Evolutionary conservation across 1,140 invertebrate genomes (phyloP).

Genomic region (Tetragnatha versicolor): DNA sequence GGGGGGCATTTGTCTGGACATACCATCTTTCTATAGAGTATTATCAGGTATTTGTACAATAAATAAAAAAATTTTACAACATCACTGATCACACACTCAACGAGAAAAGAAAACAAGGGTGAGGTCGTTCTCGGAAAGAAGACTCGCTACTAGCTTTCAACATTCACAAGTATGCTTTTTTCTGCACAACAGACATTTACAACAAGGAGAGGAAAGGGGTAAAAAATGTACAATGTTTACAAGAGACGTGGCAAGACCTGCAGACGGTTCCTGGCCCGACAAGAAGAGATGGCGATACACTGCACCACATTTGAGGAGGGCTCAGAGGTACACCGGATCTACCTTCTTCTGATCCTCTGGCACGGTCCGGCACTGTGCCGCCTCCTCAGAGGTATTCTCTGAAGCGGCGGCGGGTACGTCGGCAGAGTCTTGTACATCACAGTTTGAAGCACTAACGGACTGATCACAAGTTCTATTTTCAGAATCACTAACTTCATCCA

Average conservation of each 20-base stretch:
- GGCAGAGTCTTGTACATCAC: constrained; percentile 37
- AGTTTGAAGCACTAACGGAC: constrained; percentile 13
- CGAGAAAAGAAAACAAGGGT: constrained; percentile 18
- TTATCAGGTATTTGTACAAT: constrained; percentile 44
- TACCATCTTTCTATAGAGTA: not conserved
- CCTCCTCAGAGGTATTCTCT: not conserved
- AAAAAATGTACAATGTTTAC: constrained; percentile 14
- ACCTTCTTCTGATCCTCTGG: constrained; percentile 15
- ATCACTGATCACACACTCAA: constrained; percentile 34
- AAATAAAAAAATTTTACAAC: constrained; percentile 51
- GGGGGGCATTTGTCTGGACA: not conserved
- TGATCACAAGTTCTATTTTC: constrained; percentile 40
- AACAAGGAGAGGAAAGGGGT: not conserved
- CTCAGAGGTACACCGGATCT: constrained; percentile 50
- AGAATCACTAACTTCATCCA: not conserved
- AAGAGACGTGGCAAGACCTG: constrained; percentile 14
- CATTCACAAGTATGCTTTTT: constrained; percentile 9
- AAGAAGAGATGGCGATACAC: constrained; percentile 28
- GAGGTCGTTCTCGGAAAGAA: not conserved
- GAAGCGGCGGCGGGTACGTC: not conserved
- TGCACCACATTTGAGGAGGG: constrained; percentile 19
- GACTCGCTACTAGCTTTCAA: constrained; percentile 21
- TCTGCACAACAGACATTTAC: constrained; percentile 40
- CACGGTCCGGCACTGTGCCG: constrained; percentile 28
- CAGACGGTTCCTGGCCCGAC: not conserved